A percentile compares a stretch with the other conserved stretches of the same genome.
Evolutionary conservation across 2,888 invertebrate genomes (phyloP).

Genomic region (Leucoptera coffeella): DNA sequence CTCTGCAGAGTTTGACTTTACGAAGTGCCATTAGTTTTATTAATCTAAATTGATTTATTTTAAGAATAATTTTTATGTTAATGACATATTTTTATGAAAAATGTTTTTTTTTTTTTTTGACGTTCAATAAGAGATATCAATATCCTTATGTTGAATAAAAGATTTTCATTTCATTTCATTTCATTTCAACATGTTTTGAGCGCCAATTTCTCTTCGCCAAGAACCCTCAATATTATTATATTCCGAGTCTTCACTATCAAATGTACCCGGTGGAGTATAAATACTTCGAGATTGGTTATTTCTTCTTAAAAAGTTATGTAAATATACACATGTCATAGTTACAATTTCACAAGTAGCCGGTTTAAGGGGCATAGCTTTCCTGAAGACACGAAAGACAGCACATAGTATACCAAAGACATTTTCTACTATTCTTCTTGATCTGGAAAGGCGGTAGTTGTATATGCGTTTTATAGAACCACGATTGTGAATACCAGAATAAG

Average conservation of each 20-base stretch:
- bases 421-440: slow-evolving; percentile 10
- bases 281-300: slow-evolving; percentile 5
- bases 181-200: too few relatives aligned
- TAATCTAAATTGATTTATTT: too few relatives aligned
- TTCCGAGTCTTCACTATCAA: slow-evolving; percentile 2
- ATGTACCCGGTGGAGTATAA: slow-evolving; percentile 3
- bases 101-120: too few relatives aligned
- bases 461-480: slow-evolving; percentile 9
- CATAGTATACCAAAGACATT: slow-evolving; percentile 8
- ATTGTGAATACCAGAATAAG: slow-evolving; percentile 11
- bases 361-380: slow-evolving; percentile 1
- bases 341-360: slow-evolving; percentile 2
- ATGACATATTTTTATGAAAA: too few relatives aligned
- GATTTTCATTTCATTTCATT: too few relatives aligned
- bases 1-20: too few relatives aligned
- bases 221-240: too few relatives aligned
- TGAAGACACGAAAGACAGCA: slow-evolving; percentile 1
- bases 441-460: slow-evolving; percentile 10
- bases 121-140: too few relatives aligned
- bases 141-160: too few relatives aligned
- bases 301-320: slow-evolving; percentile 6
- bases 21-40: too few relatives aligned
- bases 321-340: slow-evolving; percentile 4
- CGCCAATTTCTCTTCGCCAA: too few relatives aligned
- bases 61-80: too few relatives aligned